These are phyloP conservation scores for Aplodontia rufa DNA, from an alignment of 2,113 vertebrate genomes.

Conservation along the genomic window DNA sequence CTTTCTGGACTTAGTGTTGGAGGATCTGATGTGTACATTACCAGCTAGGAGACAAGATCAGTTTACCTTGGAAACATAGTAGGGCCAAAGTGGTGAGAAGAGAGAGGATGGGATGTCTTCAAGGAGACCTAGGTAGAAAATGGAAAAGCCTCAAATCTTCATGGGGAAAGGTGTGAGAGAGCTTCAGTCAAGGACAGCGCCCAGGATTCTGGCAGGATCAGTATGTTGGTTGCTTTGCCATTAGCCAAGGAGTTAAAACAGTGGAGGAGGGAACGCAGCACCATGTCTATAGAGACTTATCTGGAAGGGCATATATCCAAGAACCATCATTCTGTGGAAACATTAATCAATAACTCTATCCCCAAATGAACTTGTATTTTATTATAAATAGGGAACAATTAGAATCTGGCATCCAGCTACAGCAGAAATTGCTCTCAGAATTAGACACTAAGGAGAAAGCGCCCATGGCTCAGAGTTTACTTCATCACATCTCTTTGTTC, in stretches of 20 bases:
- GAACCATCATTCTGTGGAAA: background rate
- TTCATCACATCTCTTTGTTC: constrained; percentile 45
- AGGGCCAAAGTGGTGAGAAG: background rate
- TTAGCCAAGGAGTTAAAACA: background rate
- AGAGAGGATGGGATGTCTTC: background rate
- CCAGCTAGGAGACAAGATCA: background rate
- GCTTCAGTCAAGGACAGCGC: background rate
- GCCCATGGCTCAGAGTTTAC: background rate
- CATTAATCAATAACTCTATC: constrained; percentile 9
- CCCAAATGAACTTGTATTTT: constrained; percentile 48
- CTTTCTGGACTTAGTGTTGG: background rate
- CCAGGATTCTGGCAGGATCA: background rate
- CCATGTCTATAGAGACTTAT: background rate
- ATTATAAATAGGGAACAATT: constrained; percentile 42
- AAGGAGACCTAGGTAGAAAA: background rate
- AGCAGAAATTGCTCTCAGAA: constrained; percentile 35
- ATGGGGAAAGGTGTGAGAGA: background rate
- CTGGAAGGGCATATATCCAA: constrained; percentile 20
- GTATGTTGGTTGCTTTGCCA: background rate
- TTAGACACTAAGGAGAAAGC: constrained; percentile 14
- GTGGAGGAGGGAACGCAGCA: background rate
- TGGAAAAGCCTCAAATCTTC: background rate
- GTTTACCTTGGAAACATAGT: background rate
- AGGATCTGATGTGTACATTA: background rate
- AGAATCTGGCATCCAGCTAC: constrained; percentile 20